Conservation (phyloP, 2,888 invertebrate species). For the Drosophila kanekoi region DNA sequence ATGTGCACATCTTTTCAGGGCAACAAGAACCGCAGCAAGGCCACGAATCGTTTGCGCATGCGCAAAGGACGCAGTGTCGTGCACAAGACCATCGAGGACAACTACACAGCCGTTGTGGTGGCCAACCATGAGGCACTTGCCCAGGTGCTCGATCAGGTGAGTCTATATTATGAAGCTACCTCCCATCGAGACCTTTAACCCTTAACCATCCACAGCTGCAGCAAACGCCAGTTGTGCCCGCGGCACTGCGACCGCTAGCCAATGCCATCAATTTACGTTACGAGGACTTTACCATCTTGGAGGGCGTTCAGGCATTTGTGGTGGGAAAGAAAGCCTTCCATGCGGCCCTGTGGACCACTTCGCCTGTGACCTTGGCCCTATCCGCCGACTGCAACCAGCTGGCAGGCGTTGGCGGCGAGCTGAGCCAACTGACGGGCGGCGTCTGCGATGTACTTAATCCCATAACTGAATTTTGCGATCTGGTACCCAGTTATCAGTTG, state of each 20-base stretch:
- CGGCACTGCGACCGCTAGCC: slow-evolving; percentile 90
- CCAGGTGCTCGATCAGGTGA: slow-evolving; percentile 94
- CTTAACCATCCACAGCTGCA: slow-evolving; percentile 86
- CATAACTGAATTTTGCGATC: slow-evolving; percentile 92
- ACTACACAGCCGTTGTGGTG: slow-evolving; percentile 95
- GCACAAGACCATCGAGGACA: slow-evolving; percentile 94
- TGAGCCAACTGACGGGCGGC: slow-evolving; percentile 88
- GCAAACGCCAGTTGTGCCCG: slow-evolving; percentile 89
- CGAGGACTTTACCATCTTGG: slow-evolving; percentile 89
- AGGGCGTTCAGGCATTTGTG: slow-evolving; percentile 86
- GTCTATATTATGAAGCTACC: not conserved
- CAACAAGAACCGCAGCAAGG: slow-evolving; percentile 83
- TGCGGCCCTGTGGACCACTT: slow-evolving; percentile 90
- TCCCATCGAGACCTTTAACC: not conserved
- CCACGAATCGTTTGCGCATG: slow-evolving; percentile 89
- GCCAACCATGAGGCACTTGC: slow-evolving; percentile 96
- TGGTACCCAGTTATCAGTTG: slow-evolving; percentile 90
- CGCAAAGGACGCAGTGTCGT: slow-evolving; percentile 93
- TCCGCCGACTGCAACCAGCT: slow-evolving; percentile 87
- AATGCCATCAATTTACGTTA: slow-evolving; percentile 90
- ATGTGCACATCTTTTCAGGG: slow-evolving; percentile 49
- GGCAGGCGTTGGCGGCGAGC: slow-evolving; percentile 85
- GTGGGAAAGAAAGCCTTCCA: slow-evolving; percentile 91
- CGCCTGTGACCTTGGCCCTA: slow-evolving; percentile 89
- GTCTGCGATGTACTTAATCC: slow-evolving; percentile 90